Conservation (phyloP, 2,797 vertebrate genomes). For the Anguilla anguilla region DNA sequence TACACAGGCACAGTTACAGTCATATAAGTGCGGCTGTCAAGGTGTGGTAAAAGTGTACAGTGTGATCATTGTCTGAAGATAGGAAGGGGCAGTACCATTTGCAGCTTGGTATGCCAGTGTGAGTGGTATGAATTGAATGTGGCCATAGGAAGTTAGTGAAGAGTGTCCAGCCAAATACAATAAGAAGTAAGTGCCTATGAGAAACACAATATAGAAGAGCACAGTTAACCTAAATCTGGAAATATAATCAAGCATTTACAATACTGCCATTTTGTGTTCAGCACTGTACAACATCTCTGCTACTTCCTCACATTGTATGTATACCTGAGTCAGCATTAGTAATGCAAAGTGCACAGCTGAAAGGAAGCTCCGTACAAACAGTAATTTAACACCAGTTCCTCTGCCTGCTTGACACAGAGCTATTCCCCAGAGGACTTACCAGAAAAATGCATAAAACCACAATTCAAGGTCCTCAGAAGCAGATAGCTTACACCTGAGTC, state of each 20-base stretch:
- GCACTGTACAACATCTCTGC: conserved; percentile 55
- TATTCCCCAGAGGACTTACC: conserved; percentile 62
- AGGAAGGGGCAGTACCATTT: no score
- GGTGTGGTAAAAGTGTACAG: not conserved
- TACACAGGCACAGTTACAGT: no score
- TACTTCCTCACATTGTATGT: conserved; percentile 2
- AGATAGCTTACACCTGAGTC: not conserved
- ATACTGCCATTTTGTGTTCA: not conserved
- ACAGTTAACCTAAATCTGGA: not conserved
- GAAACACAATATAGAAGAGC: not conserved
- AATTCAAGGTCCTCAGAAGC: not conserved
- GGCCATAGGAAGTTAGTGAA: not conserved
- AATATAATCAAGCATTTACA: not conserved
- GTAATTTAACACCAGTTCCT: not conserved
- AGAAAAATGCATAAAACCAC: conserved; percentile 42
- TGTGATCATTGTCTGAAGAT: not conserved
- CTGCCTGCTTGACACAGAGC: not conserved
- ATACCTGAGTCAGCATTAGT: not conserved
- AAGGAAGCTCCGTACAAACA: conserved; percentile 14
- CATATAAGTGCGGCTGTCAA: not conserved
- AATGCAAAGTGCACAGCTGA: not conserved
- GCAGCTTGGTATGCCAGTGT: not conserved
- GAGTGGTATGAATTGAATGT: not conserved
- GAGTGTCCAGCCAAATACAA: not conserved
- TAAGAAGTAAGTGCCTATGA: not conserved